Percentiles rank a stretch among this genome's conserved stretches.
Conservation (phyloP, 2,113 vertebrate species). For the Catharus bicknelli region DNA sequence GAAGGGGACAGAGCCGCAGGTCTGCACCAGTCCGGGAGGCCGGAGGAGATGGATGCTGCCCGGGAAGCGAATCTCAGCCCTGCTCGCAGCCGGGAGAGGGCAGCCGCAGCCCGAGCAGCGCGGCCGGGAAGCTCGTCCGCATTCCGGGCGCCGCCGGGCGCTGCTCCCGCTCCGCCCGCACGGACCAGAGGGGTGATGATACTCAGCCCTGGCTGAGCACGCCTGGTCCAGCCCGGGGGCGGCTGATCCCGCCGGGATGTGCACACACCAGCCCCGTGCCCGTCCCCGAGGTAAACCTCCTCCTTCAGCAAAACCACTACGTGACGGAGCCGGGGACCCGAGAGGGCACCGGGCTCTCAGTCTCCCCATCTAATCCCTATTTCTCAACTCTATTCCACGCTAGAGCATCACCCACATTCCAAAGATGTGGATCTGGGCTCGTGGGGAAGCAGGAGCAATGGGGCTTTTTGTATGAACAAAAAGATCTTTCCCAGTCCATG, state of each 20-base stretch:
- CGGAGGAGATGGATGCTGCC: rapidly evolving
- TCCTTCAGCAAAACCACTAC: too few species aligned
- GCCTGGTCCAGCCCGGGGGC: not conserved
- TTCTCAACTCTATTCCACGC: not conserved
- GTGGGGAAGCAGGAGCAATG: rapidly evolving
- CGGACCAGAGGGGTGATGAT: too few species aligned
- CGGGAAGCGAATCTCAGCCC: not conserved
- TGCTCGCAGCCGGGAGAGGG: conserved; percentile 19
- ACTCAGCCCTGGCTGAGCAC: not conserved
- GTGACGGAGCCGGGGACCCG: not conserved
- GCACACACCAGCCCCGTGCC: not conserved
- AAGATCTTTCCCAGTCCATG: not conserved
- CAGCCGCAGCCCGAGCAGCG: not conserved
- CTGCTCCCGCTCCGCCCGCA: not conserved
- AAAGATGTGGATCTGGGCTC: not conserved
- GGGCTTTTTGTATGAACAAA: rapidly evolving
- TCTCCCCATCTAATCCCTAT: rapidly evolving
- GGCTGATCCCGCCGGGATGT: not conserved
- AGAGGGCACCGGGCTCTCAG: rapidly evolving
- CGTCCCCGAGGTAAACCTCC: rapidly evolving
- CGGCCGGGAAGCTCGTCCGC: too few species aligned
- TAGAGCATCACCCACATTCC: too few species aligned
- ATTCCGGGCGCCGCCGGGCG: rapidly evolving
- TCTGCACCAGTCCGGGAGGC: rapidly evolving
- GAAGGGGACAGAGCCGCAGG: not conserved